These are phyloP conservation scores for Habropoda laboriosa DNA, from an alignment of 1,140 invertebrate genomes.

Conservation along the genomic window DNA sequence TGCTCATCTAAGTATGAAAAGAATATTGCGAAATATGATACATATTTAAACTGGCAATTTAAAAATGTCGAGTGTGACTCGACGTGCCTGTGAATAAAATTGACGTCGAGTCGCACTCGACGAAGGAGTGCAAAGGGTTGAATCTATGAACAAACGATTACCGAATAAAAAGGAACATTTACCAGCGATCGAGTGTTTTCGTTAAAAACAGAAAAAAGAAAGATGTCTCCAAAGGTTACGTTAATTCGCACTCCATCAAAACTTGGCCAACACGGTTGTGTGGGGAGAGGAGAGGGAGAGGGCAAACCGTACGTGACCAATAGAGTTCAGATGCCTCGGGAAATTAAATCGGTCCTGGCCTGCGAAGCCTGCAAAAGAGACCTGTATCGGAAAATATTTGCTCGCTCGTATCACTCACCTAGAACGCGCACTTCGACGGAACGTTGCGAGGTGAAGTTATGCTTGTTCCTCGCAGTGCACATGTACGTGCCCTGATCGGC, in stretches of 20 bases:
- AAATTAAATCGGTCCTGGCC: conserved; percentile 15
- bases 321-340: neutral
- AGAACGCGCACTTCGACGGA: conserved; percentile 83
- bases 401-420: conserved; percentile 78
- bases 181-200: too few species aligned
- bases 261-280: neutral
- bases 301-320: conserved; percentile 12
- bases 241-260: neutral
- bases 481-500: conserved; percentile 87
- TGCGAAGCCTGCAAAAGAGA: conserved; percentile 29
- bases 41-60: too few species aligned
- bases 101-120: too few species aligned
- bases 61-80: too few species aligned
- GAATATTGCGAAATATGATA: too few species aligned
- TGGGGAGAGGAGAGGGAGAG: neutral
- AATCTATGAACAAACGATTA: too few species aligned
- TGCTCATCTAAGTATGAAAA: too few species aligned
- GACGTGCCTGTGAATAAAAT: too few species aligned
- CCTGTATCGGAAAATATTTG: conserved; percentile 38
- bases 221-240: neutral
- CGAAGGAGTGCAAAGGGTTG: too few species aligned
- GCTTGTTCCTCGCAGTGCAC: conserved; percentile 85
- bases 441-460: conserved; percentile 83
- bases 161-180: too few species aligned
- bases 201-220: too few species aligned